Base-by-base conservation (phyloP, 2,797 vertebrate genomes). In the Echeneis naucrates region DNA sequence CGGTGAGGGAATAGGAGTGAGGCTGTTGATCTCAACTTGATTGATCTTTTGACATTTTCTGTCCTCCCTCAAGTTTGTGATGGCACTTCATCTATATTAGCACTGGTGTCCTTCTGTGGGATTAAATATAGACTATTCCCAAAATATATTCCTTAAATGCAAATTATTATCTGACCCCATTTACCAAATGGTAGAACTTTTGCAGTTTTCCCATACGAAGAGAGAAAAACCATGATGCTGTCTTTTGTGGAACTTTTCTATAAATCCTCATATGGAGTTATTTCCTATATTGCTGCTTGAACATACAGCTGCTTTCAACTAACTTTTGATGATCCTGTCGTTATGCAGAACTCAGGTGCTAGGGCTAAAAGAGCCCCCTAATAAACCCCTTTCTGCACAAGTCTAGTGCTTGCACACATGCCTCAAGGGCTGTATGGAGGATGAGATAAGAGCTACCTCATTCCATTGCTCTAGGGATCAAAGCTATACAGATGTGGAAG, bases 381-480 rank as follows among this genome's bases (percentile, higher is more conserved):
- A 90, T 90, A 81, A 89, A 89, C 75, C 79, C 81, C 72, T 87
- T 81, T 85, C 61, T 65, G 64, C 72, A 78, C 72, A 82, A 82
- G 66, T 50, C 44, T 80, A 68, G 45, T 80, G 52, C 42, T 77
- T 72, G 51, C 69, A 79, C 78, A 78, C 80, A 76, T 80, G 82
- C 88, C 87, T 78, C 69, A 77, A 85, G 90, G 81, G 77, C 78
- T 90, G 75, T 81, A 81, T 89, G 79, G 61, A 70, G 73, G 52
- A 56, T 44, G 81, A 91, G 89, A 93, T 92, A 91, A 93, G 84
- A 85, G 69, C 77, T 77, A 68, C 65, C 77, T 83, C 77, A 76
- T 89, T 86, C 60, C 72, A 54, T 35, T 81, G 77, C 79, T 76
- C 64, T 61, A 81, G 80, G 63, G 89, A 90, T 87, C 47, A 17